Percentiles rank a stretch among this genome's conserved stretches.
phyloP scores from a whole-genome alignment of 2,113 vertebrate species.

The Antennarius striatus region DNA sequence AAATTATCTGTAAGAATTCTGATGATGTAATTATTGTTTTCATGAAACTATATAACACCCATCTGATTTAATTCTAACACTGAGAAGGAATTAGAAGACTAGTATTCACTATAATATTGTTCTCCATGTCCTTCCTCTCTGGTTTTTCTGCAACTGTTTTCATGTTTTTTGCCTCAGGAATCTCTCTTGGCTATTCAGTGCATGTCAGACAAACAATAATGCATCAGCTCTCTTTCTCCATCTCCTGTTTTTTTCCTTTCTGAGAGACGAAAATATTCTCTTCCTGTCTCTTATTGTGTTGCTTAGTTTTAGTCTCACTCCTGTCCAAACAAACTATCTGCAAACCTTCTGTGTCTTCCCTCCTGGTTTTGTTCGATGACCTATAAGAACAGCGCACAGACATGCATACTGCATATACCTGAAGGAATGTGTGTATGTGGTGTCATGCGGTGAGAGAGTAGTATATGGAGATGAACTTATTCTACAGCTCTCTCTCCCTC shows the following conservation, averaged over 20 bases:
- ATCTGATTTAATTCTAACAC: no score
- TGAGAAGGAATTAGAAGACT: no score
- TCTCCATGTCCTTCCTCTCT: background rate
- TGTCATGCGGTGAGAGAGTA: constrained; percentile 25
- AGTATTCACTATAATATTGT: no score
- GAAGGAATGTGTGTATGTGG: constrained; percentile 11
- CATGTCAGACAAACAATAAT: constrained; percentile 46
- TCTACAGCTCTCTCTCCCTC: constrained; percentile 76
- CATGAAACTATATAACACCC: no score
- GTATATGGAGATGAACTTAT: constrained; percentile 66
- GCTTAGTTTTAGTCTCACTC: constrained; percentile 4
- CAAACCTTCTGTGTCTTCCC: constrained; percentile 20
- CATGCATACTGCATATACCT: constrained; percentile 13
- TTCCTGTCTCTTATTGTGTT: background rate
- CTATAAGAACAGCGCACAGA: background rate
- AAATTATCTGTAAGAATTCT: background rate
- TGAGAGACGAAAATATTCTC: constrained; percentile 11
- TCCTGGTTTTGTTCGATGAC: constrained; percentile 4
- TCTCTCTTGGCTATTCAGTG: constrained; percentile 58
- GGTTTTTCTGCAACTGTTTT: constrained; percentile 48
- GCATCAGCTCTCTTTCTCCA: constrained; percentile 39
- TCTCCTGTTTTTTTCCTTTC: background rate
- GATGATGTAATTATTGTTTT: no score
- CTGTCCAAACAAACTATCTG: constrained; percentile 15
- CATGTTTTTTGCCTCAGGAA: constrained; percentile 57